Evolutionary conservation across 2,113 vertebrate species (phyloP).

Genomic region (Haemorhous mexicanus): DNA sequence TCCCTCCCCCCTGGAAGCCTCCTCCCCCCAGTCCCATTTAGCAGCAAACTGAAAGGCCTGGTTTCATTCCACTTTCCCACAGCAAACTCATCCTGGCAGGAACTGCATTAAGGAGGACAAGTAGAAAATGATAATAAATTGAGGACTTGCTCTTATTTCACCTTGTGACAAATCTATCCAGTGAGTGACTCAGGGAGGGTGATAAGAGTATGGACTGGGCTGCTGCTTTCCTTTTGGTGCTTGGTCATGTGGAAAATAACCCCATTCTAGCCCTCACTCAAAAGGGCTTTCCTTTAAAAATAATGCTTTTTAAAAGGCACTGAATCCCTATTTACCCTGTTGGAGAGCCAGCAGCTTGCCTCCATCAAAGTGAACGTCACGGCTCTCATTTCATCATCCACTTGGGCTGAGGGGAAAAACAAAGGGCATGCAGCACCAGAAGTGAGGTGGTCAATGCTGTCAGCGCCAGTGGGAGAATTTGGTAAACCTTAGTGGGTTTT

Average conservation of each 20-base stretch:
- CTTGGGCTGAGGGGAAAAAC: neutral
- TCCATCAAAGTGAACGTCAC: neutral
- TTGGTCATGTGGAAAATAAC: conserved; percentile 55
- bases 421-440: neutral
- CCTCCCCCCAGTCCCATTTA: conserved; percentile 17
- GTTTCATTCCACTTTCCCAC: conserved; percentile 60
- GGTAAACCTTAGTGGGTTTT: neutral
- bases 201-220: conserved; percentile 3
- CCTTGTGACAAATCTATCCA: conserved; percentile 45
- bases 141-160: conserved; percentile 48
- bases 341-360: neutral
- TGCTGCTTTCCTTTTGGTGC: conserved; percentile 19
- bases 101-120: conserved; percentile 29
- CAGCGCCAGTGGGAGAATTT: neutral
- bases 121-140: conserved; percentile 58
- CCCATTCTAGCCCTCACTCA: conserved; percentile 21
- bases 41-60: conserved; percentile 26
- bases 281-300: conserved; percentile 48
- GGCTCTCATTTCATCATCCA: neutral
- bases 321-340: neutral
- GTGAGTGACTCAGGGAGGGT: neutral
- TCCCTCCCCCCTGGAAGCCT: neutral
- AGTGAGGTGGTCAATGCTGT: neutral
- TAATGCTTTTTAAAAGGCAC: conserved; percentile 21
- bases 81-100: conserved; percentile 61